Conservation (phyloP, 2,113 vertebrate species). For the Zosterops lateralis region DNA sequence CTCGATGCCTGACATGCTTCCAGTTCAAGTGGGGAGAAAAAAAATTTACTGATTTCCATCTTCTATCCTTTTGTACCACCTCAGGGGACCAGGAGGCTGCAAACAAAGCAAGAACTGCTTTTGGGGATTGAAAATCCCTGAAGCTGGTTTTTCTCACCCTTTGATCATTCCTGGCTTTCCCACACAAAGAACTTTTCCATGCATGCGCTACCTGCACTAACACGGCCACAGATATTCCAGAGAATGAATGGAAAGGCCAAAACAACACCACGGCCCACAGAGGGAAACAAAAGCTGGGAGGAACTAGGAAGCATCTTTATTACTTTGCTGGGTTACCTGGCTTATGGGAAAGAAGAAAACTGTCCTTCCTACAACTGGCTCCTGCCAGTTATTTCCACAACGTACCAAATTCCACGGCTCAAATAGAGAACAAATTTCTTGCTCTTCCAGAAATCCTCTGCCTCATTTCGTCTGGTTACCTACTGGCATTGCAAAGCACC, state of each 20-base stretch:
- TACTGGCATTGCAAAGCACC: background rate
- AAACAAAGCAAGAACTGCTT: background rate
- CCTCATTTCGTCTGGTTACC: background rate
- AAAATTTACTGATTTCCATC: background rate
- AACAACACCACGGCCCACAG: background rate
- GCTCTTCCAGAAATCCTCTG: background rate
- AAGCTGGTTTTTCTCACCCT: background rate
- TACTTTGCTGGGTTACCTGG: background rate
- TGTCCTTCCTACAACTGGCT: background rate
- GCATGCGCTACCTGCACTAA: background rate
- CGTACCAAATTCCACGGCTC: background rate
- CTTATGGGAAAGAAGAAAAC: background rate
- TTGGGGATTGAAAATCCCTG: background rate
- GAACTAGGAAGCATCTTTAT: background rate
- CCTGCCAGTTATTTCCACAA: background rate
- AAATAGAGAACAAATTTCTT: background rate
- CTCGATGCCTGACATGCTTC: background rate
- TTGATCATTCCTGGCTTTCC: background rate
- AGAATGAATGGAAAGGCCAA: background rate
- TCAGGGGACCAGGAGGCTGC: background rate
- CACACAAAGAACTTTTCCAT: background rate
- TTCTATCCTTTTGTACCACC: background rate
- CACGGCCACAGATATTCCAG: background rate
- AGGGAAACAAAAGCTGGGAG: background rate
- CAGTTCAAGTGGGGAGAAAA: background rate